Conservation (phyloP, 2,797 vertebrate genomes). For the Galaxias olidus region DNA sequence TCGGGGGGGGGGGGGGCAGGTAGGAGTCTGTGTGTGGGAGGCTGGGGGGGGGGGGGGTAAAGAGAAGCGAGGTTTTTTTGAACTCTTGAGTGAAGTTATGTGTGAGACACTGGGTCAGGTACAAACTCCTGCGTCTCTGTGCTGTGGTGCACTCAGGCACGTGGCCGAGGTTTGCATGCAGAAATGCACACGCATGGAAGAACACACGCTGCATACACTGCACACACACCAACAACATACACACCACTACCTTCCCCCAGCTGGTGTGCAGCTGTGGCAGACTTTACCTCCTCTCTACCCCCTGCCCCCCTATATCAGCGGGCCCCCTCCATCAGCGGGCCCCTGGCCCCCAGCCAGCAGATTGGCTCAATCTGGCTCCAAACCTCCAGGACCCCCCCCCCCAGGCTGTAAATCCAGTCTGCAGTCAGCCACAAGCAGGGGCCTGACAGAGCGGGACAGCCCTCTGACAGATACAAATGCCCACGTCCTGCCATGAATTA, state of each 20-base stretch:
- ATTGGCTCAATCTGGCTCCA: slow-evolving; percentile 1
- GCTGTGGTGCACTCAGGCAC: too few relatives aligned
- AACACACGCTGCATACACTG: background rate
- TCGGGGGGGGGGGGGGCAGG: too few relatives aligned
- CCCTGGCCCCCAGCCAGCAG: background rate
- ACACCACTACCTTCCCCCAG: background rate
- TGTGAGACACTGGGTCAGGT: too few relatives aligned
- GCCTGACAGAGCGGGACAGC: slow-evolving; percentile 21
- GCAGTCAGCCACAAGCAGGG: slow-evolving; percentile 17
- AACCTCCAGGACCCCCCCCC: slow-evolving; percentile 13
- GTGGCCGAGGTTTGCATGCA: background rate
- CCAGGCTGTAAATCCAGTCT: slow-evolving; percentile 18
- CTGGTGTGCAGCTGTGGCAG: too few relatives aligned
- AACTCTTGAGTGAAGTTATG: too few relatives aligned
- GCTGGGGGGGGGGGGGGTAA: too few relatives aligned
- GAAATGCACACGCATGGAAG: background rate
- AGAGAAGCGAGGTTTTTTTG: too few relatives aligned
- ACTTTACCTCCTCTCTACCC: too few relatives aligned
- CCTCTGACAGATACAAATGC: slow-evolving; percentile 39
- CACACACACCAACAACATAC: background rate
- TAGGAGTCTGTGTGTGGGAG: too few relatives aligned
- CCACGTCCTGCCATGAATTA: slow-evolving; percentile 36
- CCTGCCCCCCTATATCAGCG: too few relatives aligned
- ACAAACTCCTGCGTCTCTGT: too few relatives aligned
- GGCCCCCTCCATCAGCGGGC: background rate